Conservation (phyloP, 2,113 vertebrate genomes). For the Odontophorus gujanensis region DNA sequence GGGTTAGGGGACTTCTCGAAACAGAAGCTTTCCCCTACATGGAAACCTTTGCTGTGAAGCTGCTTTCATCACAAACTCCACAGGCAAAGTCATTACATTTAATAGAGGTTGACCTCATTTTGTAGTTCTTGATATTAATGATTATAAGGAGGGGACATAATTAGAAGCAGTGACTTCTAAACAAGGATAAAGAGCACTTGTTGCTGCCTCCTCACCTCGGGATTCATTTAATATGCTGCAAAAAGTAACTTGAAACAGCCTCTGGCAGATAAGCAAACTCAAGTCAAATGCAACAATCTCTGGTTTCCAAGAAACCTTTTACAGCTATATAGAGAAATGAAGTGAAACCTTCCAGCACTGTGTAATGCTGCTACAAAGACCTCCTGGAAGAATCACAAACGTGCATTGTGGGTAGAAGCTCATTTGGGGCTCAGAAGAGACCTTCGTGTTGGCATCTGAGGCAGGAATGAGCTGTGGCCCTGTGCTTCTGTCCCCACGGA, state of each 20-base stretch:
- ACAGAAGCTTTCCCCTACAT: not conserved
- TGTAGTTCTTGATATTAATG: not conserved
- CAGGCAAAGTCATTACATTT: constrained; percentile 31
- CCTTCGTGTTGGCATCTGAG: not conserved
- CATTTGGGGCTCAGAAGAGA: not conserved
- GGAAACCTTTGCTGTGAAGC: constrained; percentile 43
- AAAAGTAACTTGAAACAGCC: constrained; percentile 51
- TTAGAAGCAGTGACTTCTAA: constrained; percentile 3
- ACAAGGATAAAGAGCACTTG: constrained; percentile 4
- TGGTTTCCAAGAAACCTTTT: constrained; percentile 52
- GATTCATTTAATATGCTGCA: not conserved
- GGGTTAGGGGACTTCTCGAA: not conserved
- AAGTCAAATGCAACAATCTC: constrained; percentile 19
- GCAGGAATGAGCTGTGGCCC: not conserved
- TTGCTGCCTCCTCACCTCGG: not conserved
- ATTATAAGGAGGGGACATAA: not conserved
- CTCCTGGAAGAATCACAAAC: not conserved
- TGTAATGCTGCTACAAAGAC: not conserved
- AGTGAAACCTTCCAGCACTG: not conserved
- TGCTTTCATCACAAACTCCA: constrained; percentile 27
- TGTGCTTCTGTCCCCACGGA: not conserved
- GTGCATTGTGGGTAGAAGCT: not conserved
- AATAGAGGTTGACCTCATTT: constrained; percentile 43
- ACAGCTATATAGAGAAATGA: constrained; percentile 10
- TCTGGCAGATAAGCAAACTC: constrained; percentile 10